A percentile compares a stretch with the other conserved stretches of the same genome.
phyloP scores from a whole-genome alignment of 2,888 invertebrate species.

The Megamerina dolium region DNA sequence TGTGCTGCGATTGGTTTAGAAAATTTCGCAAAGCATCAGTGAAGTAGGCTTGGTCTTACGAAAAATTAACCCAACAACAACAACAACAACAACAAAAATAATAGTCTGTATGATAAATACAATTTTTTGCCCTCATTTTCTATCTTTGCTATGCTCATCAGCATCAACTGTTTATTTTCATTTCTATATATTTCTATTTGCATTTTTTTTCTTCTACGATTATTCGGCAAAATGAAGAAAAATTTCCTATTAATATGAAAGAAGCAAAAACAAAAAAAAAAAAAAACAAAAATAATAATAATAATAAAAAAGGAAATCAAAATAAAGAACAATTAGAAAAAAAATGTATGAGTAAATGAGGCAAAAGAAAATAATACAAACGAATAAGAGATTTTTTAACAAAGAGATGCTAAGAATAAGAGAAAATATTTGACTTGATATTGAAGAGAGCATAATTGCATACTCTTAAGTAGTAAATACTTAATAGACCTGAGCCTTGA shows the following conservation, averaged over 20 bases:
- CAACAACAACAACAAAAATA: slow-evolving; percentile 1
- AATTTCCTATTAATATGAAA: slow-evolving; percentile 3
- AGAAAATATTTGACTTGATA: too few species aligned
- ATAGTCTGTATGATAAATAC: not conserved
- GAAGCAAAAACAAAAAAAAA: not conserved
- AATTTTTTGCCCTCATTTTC: not conserved
- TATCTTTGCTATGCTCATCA: not conserved
- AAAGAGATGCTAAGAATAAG: too few species aligned
- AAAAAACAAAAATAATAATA: not conserved
- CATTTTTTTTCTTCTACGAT: too few species aligned
- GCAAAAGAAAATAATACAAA: too few species aligned
- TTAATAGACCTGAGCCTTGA: too few species aligned
- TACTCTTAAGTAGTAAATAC: too few species aligned
- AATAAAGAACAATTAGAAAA: too few species aligned
- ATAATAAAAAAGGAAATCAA: too few species aligned
- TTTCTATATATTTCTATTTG: not conserved
- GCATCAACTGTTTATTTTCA: not conserved
- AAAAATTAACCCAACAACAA: not conserved
- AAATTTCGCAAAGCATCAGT: slow-evolving; percentile 24
- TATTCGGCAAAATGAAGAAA: not conserved
- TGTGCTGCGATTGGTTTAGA: slow-evolving; percentile 44
- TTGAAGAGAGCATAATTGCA: too few species aligned
- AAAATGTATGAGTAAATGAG: too few species aligned
- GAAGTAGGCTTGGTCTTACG: slow-evolving; percentile 10
- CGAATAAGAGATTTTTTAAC: too few species aligned